Evolutionary conservation across 2,888 invertebrate species (phyloP), one percentile per base, ranked within the genome.

Genomic region (Allygus modestus): DNA sequence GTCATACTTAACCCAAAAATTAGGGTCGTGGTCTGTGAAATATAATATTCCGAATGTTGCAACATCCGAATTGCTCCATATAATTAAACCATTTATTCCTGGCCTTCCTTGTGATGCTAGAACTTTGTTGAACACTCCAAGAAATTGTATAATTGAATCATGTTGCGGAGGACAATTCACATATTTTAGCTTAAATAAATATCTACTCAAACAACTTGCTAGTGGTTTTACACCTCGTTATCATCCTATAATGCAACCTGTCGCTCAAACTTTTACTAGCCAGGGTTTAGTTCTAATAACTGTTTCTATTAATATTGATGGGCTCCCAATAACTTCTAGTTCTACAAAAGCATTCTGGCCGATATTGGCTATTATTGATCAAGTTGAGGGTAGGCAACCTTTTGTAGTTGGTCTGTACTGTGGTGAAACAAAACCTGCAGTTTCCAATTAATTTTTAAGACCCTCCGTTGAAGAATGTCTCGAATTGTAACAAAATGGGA

Each of bases 261-360:
- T 33, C n/a, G 75, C 75, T 20, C 23, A 75, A 75, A 12, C 2
- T 33, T 37, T 75, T n/a, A 20, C 46, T 75, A 37, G 20, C 23
- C 17, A 75, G 26, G 75, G 75, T n/a, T 43, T 31, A 37, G 33
- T 15, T 26, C 33, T 75, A 37, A 26, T 77, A 15, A 77, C 77
- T 15, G 46, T 77, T 20, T 43, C 77, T 28, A 46, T 77, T 15
- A 77, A 77, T 77, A 23, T 77, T 77, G 77, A 77, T 77, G 77
- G 77, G 23, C 58, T 23, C 20, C 58, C 58, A 11, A 43, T 77
- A n/a, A 37, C 20, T 37, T 23, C n/a, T 26, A 77, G 46, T n/a
- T 43, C 20, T 20, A 77, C 77, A 17, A 77, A 77, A 54, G 17
- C 46, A 4, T 77, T 77, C 23, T 77, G 43, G 77, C 77, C 77